A percentile compares a stretch with the other conserved stretches of the same genome.
Evolutionary conservation across 2,888 invertebrate genomes (phyloP).

Genomic region (Drosophila paramelanica): DNA sequence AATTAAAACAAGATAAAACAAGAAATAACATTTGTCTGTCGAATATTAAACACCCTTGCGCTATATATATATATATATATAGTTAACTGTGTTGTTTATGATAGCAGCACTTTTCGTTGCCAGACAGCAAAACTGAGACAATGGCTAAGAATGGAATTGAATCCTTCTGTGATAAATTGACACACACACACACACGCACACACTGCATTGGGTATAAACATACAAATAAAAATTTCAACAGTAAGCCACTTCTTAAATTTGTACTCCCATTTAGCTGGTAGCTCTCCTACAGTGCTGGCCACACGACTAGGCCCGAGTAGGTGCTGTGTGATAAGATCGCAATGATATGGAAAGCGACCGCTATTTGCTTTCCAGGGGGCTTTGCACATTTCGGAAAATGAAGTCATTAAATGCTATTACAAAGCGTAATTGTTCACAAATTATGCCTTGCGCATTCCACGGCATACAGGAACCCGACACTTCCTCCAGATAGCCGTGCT

Average conservation of each 20-base stretch:
- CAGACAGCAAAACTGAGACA: too few relatives aligned
- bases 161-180: too few relatives aligned
- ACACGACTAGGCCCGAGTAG: conserved; percentile 2
- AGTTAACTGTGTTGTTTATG: too few relatives aligned
- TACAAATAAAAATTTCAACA: neutral
- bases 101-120: too few relatives aligned
- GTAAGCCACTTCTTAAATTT: neutral
- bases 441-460: conserved; percentile 59
- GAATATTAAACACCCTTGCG: neutral
- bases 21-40: neutral
- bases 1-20: neutral
- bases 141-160: too few relatives aligned
- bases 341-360: conserved; percentile 41
- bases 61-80: too few relatives aligned
- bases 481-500: conserved; percentile 39
- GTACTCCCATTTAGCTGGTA: conserved; percentile 6
- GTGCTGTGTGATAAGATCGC: conserved; percentile 56
- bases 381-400: conserved; percentile 62
- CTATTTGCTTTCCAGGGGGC: conserved; percentile 20
- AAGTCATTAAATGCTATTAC: conserved; percentile 80
- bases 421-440: conserved; percentile 81
- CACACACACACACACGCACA: too few relatives aligned
- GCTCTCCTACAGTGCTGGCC: conserved; percentile 15
- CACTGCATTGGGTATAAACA: too few relatives aligned
- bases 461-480: conserved; percentile 42